These are phyloP conservation scores for Furnarius figulus DNA, from an alignment of 2,113 vertebrate species.

Conservation along the genomic window DNA sequence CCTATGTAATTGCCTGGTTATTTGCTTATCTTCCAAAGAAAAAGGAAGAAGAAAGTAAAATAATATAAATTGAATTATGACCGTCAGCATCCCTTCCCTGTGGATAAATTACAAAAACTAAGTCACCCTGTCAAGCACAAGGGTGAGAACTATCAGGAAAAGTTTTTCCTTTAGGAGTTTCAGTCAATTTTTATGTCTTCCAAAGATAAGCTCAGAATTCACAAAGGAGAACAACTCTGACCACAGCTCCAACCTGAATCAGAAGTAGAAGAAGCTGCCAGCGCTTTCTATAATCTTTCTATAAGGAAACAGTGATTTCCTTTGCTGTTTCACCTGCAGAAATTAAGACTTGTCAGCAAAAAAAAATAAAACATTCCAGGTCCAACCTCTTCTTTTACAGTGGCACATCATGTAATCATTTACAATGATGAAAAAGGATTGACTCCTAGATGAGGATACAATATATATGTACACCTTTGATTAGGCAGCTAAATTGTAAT, in stretches of 20 bases:
- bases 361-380: not conserved
- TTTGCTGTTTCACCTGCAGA: not conserved
- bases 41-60: not conserved
- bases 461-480: not conserved
- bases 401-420: not conserved
- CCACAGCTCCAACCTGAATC: not conserved
- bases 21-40: not conserved
- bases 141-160: not conserved
- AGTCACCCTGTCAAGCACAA: not conserved
- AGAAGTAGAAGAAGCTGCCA: not conserved
- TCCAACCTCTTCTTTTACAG: not conserved
- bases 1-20: not conserved
- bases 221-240: not conserved
- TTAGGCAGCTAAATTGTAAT: not conserved
- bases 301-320: too few species aligned
- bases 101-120: not conserved
- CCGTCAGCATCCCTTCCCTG: not conserved
- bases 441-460: not conserved
- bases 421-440: not conserved
- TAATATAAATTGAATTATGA: not conserved
- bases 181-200: not conserved
- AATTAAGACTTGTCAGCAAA: not conserved
- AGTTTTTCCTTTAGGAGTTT: not conserved
- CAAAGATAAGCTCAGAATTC: not conserved
- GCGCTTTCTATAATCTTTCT: not conserved